Evolutionary conservation across 2,113 vertebrate genomes (phyloP).

Genomic region (Mobula birostris): DNA sequence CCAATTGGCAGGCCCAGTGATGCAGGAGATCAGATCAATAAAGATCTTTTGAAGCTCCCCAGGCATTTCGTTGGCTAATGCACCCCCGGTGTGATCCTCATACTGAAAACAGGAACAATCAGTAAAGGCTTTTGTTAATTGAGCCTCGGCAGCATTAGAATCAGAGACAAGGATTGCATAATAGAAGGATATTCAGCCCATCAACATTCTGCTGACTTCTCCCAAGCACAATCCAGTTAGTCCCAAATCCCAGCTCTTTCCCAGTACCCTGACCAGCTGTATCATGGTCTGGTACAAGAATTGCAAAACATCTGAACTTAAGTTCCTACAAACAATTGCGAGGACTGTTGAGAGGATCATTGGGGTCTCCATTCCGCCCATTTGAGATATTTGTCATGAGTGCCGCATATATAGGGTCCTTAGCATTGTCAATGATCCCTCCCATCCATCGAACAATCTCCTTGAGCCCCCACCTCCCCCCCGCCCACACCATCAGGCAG

Average conservation of each 20-base stretch:
- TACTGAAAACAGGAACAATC: neutral
- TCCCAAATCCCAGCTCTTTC: neutral
- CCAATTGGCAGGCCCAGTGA: neutral
- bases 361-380: too few species aligned
- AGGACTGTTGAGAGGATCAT: too few species aligned
- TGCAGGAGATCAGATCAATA: constrained; percentile 20
- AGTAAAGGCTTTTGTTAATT: neutral
- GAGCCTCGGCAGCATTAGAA: neutral
- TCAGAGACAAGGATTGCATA: neutral
- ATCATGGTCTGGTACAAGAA: too few species aligned
- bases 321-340: too few species aligned
- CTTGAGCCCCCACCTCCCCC: too few species aligned
- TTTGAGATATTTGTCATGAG: too few species aligned
- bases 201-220: neutral
- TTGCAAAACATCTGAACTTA: too few species aligned
- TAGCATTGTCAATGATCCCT: too few species aligned
- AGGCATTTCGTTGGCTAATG: neutral
- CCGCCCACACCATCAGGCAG: too few species aligned
- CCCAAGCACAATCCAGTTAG: neutral
- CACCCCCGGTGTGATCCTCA: neutral
- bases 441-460: too few species aligned
- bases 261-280: too few species aligned
- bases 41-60: constrained; percentile 15
- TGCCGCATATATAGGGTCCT: too few species aligned
- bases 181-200: neutral